Evolutionary conservation across 2,888 invertebrate genomes (phyloP).

Genomic region (Xylota segnis): DNA sequence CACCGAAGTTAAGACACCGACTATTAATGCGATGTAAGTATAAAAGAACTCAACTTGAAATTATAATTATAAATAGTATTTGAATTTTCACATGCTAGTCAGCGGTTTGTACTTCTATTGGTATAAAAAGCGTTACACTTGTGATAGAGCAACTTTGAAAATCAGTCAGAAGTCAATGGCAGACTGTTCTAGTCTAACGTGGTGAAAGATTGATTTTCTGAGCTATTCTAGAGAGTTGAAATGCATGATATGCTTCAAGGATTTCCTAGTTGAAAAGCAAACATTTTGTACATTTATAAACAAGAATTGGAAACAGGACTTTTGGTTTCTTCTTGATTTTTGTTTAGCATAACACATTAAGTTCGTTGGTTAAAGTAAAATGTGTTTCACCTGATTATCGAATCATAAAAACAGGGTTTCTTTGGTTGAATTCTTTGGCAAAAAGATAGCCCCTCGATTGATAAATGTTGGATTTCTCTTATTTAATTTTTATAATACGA

Average conservation of each 20-base stretch:
- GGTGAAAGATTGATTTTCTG: constrained; percentile 55
- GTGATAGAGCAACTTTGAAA: constrained; percentile 80
- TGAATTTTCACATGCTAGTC: constrained; percentile 80
- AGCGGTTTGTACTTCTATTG: constrained; percentile 80
- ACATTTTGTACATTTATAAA: neutral
- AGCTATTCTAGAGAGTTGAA: constrained; percentile 67
- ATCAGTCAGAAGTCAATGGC: constrained; percentile 63
- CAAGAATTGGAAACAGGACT: too few species aligned
- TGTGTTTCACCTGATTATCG: too few species aligned
- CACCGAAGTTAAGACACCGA: constrained; percentile 90
- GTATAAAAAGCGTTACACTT: constrained; percentile 82
- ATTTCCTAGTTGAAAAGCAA: constrained; percentile 69
- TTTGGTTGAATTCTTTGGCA: too few species aligned
- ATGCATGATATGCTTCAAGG: neutral
- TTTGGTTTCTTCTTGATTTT: too few species aligned
- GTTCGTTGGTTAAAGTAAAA: too few species aligned
- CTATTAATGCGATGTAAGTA: constrained; percentile 94
- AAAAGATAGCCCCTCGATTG: too few species aligned
- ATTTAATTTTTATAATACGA: too few species aligned
- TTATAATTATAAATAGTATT: neutral
- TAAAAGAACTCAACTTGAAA: neutral
- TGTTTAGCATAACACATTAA: too few species aligned
- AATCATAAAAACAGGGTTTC: too few species aligned
- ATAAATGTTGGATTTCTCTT: too few species aligned
- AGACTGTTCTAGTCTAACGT: constrained; percentile 81